These are phyloP conservation scores for Drosophila pseudotakahashii DNA, from an alignment of 2,888 invertebrate genomes.

Conservation along the genomic window DNA sequence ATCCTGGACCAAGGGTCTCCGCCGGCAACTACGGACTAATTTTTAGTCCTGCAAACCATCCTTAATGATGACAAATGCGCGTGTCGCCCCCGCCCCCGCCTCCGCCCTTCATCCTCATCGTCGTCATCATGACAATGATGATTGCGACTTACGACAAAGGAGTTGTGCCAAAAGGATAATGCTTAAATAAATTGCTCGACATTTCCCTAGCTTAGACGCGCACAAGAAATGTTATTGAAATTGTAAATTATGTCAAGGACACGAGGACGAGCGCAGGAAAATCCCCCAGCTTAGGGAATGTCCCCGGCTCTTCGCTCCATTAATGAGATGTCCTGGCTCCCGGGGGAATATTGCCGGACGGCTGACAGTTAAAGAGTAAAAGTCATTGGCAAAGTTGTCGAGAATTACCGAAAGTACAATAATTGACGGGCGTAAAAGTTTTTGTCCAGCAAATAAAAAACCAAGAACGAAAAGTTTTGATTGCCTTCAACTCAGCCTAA, in stretches of 20 bases:
- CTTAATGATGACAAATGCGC: conserved; percentile 77
- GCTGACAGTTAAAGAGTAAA: conserved; percentile 76
- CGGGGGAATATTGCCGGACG: conserved; percentile 53
- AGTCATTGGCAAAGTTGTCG: conserved; percentile 56
- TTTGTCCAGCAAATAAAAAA: conserved; percentile 7
- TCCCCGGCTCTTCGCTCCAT: conserved; percentile 8
- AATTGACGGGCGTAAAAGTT: conserved; percentile 44
- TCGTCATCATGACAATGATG: conserved; percentile 40
- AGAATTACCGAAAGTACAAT: conserved; percentile 25
- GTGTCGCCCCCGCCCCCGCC: conserved; percentile 13
- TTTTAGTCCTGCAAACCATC: conserved; percentile 54
- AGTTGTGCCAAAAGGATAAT: conserved; percentile 59
- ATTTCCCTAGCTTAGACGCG: conserved; percentile 44
- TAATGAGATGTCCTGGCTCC: conserved; percentile 49
- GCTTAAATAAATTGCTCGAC: conserved; percentile 60
- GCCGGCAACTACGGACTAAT: conserved; percentile 60
- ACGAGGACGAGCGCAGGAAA: conserved; percentile 46
- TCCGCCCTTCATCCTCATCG: neutral
- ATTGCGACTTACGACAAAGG: conserved; percentile 59
- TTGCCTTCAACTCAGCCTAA: conserved; percentile 55
- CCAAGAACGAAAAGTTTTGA: conserved; percentile 32
- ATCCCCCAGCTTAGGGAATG: conserved; percentile 31
- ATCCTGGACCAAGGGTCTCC: conserved; percentile 47
- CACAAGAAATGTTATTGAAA: conserved; percentile 69
- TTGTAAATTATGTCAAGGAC: conserved; percentile 79